Base-by-base conservation (phyloP, 2,113 vertebrate genomes). In the Urocitellus parryii region DNA sequence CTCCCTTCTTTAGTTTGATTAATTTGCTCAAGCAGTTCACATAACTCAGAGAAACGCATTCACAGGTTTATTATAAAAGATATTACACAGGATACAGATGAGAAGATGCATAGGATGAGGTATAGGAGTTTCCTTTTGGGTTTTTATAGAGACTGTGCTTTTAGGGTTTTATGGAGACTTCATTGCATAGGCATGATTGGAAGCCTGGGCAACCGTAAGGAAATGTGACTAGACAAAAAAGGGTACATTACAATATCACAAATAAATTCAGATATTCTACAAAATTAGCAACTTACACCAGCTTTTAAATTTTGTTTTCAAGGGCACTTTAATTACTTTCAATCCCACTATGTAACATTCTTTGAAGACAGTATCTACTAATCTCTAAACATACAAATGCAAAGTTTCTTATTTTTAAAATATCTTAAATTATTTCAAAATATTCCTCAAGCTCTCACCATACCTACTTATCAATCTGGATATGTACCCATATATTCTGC, bases 271-370 rank as follows among this genome's bases (percentile, higher is more conserved):
- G 45, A 67, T 78, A 67, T 17, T 84, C 18, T 39, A 76, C 20
- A 91, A 51, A 90, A 80, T 34, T 13, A 88, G 32, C 68, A 83
- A 78, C 32, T 39, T 83, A 76, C 58, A 48, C 32, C 72, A 56
- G 25, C 32, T 93, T 74, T 88, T 78, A 34, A 18, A 90, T 84
- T 72, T 74, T 95, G 13, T 95, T 83, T 91, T 91, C 34, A 51
- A 80, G 84, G 16, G 42, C 42, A 45, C 9, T 90, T 92, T 34
- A 51, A 63, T 72, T 86, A 37, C 29, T 74, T 79, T 5, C 32
- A 92, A 67, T 8, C 45, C 7, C 42, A 74, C 39, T 63, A 74
- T 9, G 24, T 34, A 51, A 51, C 34, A 74, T 22, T 9, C 34
- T 86, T 42, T 89, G 68, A 95, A 39, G 22, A 65, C 7, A 12